phyloP scores from a whole-genome alignment of 2,888 invertebrate genomes.

The Plagodis dolabraria region DNA sequence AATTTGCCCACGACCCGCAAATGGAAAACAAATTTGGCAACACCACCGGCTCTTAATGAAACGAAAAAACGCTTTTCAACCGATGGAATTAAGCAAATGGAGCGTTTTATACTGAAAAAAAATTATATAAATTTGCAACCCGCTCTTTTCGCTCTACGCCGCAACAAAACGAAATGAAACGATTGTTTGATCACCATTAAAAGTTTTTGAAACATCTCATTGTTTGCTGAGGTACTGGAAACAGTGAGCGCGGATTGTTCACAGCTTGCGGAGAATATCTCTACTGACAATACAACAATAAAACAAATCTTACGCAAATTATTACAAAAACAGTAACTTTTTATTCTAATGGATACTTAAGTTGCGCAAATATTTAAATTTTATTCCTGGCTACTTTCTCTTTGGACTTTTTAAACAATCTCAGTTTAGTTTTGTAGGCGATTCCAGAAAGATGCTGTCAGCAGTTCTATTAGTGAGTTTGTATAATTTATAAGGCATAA shows the following conservation, averaged over 20 bases:
- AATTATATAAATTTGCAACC: slow-evolving; percentile 45
- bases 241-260: slow-evolving; percentile 55
- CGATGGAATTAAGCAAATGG: slow-evolving; percentile 59
- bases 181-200: slow-evolving; percentile 79
- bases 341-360: slow-evolving; percentile 34
- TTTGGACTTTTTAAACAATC: slow-evolving; percentile 13
- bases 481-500: slow-evolving; percentile 29
- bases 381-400: slow-evolving; percentile 29
- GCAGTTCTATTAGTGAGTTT: slow-evolving; percentile 37
- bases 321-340: slow-evolving; percentile 23
- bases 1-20: slow-evolving; percentile 27
- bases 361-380: slow-evolving; percentile 13
- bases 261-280: slow-evolving; percentile 35
- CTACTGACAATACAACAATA: slow-evolving; percentile 28
- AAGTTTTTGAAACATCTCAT: slow-evolving; percentile 72
- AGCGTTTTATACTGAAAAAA: slow-evolving; percentile 46
- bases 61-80: slow-evolving; percentile 48
- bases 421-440: slow-evolving; percentile 28
- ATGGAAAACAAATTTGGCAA: slow-evolving; percentile 40
- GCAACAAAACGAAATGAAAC: slow-evolving; percentile 60
- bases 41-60: slow-evolving; percentile 36
- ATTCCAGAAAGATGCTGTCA: slow-evolving; percentile 33
- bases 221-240: slow-evolving; percentile 56
- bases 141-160: slow-evolving; percentile 41
- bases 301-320: slow-evolving; percentile 32